Evolutionary conservation across 92 coral and sea anemone species (phyloP), one percentile per base, ranked within the genome.

Genomic region (Meandrina meandrites): DNA sequence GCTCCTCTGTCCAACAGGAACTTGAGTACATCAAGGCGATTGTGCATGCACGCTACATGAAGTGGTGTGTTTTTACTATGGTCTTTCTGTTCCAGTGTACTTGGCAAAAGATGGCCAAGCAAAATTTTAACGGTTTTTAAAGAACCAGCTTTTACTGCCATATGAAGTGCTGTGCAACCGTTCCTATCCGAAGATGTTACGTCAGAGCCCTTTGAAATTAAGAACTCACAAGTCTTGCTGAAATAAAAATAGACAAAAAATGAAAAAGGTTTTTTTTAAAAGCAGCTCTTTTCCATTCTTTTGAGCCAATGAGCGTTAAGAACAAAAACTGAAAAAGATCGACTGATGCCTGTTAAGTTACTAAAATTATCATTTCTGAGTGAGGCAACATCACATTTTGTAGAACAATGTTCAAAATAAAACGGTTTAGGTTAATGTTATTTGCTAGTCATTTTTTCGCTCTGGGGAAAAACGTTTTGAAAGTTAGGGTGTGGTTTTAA

Each of bases 191-290:
- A 90, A 10, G 68, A 30, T 56, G 88, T 48, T 14, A 90, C 83
- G 28, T 84, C 79, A 40, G 93, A 90, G 21, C 90, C 87, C 76
- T 89, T 70, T 34, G 85, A 75, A 12, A 93, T 32, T 28, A 94
- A 89, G 22, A 91, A 78, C 56, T 80, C 89, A 30, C 94, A 88
- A 10, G 98, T 93, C 78, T 93, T 87, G 81, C 98, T 94, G 89
- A 58, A 53, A 47, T 56, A 0, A 21, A 34, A 83, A 27, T 14
- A 66, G 28, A 66, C 12, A 9, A 9, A 14, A 66, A 4, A 11
- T 66, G 17, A 66, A 27, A 66, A 27, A n/a, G n/a, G n/a, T n/a
- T n/a, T n/a, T n/a, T n/a, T n/a, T n/a, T n/a, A n/a, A n/a, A n/a
- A n/a, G n/a, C n/a, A n/a, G n/a, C n/a, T n/a, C n/a, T n/a, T n/a